A percentile compares a stretch with the other conserved stretches of the same genome.
These are phyloP conservation scores for Sanderia malayensis DNA, from an alignment of 30 jellyfish, hydroid and myxozoan species.

Conservation along the genomic window DNA sequence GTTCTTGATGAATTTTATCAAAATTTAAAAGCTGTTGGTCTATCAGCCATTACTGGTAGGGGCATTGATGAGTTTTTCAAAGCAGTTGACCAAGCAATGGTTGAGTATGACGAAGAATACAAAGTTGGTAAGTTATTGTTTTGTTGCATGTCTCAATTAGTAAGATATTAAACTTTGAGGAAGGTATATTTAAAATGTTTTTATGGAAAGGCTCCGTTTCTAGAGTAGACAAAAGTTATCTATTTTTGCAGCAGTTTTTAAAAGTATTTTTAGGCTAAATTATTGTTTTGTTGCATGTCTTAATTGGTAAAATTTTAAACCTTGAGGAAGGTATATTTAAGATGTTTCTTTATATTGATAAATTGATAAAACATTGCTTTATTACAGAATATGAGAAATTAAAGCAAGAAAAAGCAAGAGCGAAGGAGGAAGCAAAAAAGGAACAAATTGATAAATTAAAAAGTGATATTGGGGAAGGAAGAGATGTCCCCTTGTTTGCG, in stretches of 20 bases:
- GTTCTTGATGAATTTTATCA: constrained; percentile 95
- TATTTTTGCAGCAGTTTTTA: too few species aligned
- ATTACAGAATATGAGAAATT: constrained; percentile 59
- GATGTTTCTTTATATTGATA: too few species aligned
- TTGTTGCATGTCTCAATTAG: too few species aligned
- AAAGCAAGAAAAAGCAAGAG: constrained; percentile 43
- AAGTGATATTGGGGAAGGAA: constrained; percentile 51
- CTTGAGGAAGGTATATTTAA: too few species aligned
- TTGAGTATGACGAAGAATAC: constrained; percentile 74
- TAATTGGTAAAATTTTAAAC: too few species aligned
- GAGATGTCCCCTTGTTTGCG: constrained; percentile 40
- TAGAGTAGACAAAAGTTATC: too few species aligned
- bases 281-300: too few species aligned
- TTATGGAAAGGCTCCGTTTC: too few species aligned
- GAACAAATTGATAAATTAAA: constrained; percentile 49
- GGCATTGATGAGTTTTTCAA: constrained; percentile 82
- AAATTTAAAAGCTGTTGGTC: constrained; percentile 78
- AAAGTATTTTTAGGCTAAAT: too few species aligned
- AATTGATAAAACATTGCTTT: too few species aligned
- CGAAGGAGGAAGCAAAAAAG: constrained; percentile 23
- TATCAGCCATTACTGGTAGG: constrained; percentile 87
- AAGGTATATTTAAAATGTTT: too few species aligned
- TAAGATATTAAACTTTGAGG: too few species aligned
- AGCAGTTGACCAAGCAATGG: constrained; percentile 75
- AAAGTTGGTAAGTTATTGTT: constrained; percentile 63